Evolutionary conservation across 2,888 invertebrate genomes (phyloP), one percentile per base, ranked within the genome.

Genomic region (Xestia sexstrigata): DNA sequence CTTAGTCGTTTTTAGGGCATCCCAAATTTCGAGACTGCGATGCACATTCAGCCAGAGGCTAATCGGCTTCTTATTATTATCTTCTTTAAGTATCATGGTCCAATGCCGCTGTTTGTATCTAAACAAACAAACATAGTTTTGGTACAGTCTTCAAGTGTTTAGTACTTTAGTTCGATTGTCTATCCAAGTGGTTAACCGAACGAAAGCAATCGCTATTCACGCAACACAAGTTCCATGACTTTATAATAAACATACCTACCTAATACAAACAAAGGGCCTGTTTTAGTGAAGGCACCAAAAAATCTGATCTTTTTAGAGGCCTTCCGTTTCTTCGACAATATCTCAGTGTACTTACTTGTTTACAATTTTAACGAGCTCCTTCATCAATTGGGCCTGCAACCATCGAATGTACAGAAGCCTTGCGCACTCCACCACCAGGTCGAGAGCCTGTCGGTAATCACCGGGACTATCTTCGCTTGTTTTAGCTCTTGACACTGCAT

Each of bases 41-140:
- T 88, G 83, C 2, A 92, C 88, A 1, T 91, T 91, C 15, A 96
- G 88, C 96, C 96, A 96, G 2, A 95, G 83, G 0, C 92, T 91
- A 9, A 88, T 86, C 45, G 87, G 76, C 72, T 91, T 94, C 67
- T 90, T 91, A 58, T 89, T 89, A 74, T 93, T 92, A 78, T 94
- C 90, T 77, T 96, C 95, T 80, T 92, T 93, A 13, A 95, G 65
- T 79, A 96, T 95, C 91, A 95, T 93, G 70, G 92, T 93, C 96
- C 96, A 96, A 47, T 91, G 91, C 0, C 96, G 93, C 76, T 95
- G 95, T 87, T 93, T 94, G 77, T 88, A 94, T 83, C 96, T 96
- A 83, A n/a, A 42, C 0, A 67, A 75, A 69, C 2, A 72, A 67
- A 42, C 4, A 2, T 26, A 49, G 47, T 42, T n/a, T n/a, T n/a